Base-by-base conservation (phyloP, 2,888 invertebrate genomes). In the Adineta ricciae region DNA sequence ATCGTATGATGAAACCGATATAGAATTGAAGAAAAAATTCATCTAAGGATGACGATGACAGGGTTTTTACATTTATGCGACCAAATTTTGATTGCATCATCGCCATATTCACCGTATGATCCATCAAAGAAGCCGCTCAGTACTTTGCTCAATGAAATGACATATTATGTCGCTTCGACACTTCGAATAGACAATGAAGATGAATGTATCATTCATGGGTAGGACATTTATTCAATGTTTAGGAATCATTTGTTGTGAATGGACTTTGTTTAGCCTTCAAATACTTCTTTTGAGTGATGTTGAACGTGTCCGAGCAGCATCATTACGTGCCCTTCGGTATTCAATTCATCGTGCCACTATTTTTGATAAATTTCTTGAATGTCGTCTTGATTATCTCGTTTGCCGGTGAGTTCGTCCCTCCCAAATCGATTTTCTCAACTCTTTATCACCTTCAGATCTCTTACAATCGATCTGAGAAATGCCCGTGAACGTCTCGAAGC, bases 401-500 rank as follows among this genome's bases (percentile, higher is more conserved):
- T 93, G 94, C 87, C 94, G 95, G 93, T 89, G 86, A 84, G 86
- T 85, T 27, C 9, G 11, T 21, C 24, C 4, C 16, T 46, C 5
- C 5, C 46, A 11, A 46, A n/a, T n/a, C n/a, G n/a, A n/a, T n/a
- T n/a, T n/a, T n/a, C n/a, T n/a, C n/a, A n/a, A n/a, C n/a, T n/a
- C n/a, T n/a, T 83, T 84, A 24, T 38, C 50, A 24, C 41, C 2
- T 91, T 88, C 88, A 94, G 95, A 89, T 96, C 95, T 87, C 93
- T 97, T 90, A 97, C 41, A 24, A 78, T 78, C 41, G 78, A 78
- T 41, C 3, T 41, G 9, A 11, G 78, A 41, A 38, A 78, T 88
- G 96, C 92, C 86, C 90, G 91, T 72, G 97, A 97, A 90, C 93
- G 96, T 78, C 93, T 95, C 84, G 97, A 97, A 91, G 96, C 95